Evolutionary conservation across 2,113 vertebrate species (phyloP).

Genomic region (Onychorhynchus coronatus): DNA sequence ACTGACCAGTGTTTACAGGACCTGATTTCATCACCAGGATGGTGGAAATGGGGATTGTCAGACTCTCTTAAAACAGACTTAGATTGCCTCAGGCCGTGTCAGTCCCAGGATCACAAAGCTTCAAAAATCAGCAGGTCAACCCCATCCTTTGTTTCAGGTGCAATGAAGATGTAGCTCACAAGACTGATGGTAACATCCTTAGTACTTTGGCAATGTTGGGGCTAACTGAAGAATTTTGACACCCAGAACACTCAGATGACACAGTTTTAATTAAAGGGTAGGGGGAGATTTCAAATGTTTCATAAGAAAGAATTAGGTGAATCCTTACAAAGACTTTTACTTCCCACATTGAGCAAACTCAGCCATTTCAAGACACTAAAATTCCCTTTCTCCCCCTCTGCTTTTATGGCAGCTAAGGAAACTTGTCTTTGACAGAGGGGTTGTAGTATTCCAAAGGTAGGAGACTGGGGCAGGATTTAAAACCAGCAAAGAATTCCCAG

Average conservation of each 20-base stretch:
- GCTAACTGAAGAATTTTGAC: not conserved
- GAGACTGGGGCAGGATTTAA: not conserved
- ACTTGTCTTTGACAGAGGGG: not conserved
- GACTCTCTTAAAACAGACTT: not conserved
- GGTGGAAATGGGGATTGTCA: not conserved
- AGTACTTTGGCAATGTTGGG: not conserved
- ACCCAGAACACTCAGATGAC: not conserved
- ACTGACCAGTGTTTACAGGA: accelerated
- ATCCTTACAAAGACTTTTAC: not conserved
- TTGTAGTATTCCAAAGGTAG: not conserved
- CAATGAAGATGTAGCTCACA: not conserved
- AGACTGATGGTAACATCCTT: not conserved
- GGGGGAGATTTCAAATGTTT: not conserved
- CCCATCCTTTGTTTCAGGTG: not conserved
- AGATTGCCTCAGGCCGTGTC: not conserved
- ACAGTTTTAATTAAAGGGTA: not conserved
- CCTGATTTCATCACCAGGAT: not conserved
- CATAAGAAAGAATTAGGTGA: not conserved
- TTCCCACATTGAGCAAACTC: not conserved
- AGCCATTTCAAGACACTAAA: not conserved
- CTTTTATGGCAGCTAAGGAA: not conserved
- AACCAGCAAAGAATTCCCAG: constrained; percentile 1
- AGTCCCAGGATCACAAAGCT: not conserved
- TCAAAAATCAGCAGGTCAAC: not conserved
- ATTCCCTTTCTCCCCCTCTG: not conserved